Conservation (phyloP, 2,113 vertebrate genomes). For the Perca schrenkii region DNA sequence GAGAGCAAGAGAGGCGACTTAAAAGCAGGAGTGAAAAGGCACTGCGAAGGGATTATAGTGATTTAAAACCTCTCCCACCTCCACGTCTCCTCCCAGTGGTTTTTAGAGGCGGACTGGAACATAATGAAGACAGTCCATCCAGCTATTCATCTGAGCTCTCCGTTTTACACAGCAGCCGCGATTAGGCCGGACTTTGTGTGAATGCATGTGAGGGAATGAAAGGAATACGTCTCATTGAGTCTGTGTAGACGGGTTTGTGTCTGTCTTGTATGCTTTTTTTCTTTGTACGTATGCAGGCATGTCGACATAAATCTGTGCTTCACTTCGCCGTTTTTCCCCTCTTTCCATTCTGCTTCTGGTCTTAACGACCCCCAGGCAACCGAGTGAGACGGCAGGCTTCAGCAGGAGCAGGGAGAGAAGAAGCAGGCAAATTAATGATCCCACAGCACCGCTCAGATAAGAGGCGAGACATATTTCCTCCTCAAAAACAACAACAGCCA, state of each 20-base stretch:
- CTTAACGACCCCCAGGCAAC: conserved; percentile 62
- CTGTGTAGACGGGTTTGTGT: conserved; percentile 13
- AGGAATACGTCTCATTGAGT: conserved; percentile 31
- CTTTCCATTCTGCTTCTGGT: conserved; percentile 36
- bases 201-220: conserved; percentile 23
- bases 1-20: conserved; percentile 34
- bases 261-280: conserved; percentile 14
- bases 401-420: conserved; percentile 42
- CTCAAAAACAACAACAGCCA: conserved; percentile 31
- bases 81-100: conserved; percentile 57
- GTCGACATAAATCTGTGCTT: conserved; percentile 45
- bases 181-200: conserved; percentile 18
- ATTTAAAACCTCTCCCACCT: conserved; percentile 68
- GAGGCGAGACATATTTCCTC: conserved; percentile 35
- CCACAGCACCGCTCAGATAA: conserved; percentile 53
- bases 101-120: conserved; percentile 51
- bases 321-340: conserved; percentile 13
- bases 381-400: conserved; percentile 64
- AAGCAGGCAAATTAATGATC: conserved; percentile 68
- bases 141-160: conserved; percentile 54
- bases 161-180: conserved; percentile 38
- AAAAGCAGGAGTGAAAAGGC: conserved; percentile 52
- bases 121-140: conserved; percentile 74
- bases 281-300: conserved; percentile 13
- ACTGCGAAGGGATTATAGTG: conserved; percentile 69